These are phyloP conservation scores for Plebejus argus DNA, from an alignment of 2,888 invertebrate genomes.

Conservation along the genomic window DNA sequence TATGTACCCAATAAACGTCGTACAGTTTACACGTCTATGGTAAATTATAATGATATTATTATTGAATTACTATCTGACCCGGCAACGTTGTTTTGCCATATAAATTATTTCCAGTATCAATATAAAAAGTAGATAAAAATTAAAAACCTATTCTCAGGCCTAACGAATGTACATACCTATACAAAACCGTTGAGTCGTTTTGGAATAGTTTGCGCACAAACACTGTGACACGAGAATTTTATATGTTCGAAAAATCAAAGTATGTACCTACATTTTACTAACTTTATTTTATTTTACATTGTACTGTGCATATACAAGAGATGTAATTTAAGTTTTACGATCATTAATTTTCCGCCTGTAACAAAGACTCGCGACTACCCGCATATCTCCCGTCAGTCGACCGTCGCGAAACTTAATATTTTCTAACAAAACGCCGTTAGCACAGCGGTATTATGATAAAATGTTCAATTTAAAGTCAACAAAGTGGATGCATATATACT, in stretches of 20 bases:
- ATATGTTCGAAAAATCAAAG: not conserved
- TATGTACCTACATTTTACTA: not conserved
- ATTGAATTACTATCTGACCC: too few species aligned
- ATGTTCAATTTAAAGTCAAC: slow-evolving; percentile 23
- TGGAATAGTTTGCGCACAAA: too few species aligned
- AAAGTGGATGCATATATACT: slow-evolving; percentile 28
- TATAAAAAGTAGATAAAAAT: too few species aligned
- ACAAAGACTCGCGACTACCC: slow-evolving; percentile 15
- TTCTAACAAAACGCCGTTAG: not conserved
- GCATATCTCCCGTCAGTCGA: not conserved
- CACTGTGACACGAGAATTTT: too few species aligned
- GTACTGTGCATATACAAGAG: not conserved
- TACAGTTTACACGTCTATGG: too few species aligned
- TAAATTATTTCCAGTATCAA: too few species aligned
- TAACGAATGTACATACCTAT: too few species aligned
- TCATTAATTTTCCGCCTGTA: not conserved
- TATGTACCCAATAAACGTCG: too few species aligned
- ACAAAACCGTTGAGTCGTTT: too few species aligned
- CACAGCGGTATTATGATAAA: not conserved
- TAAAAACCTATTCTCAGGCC: too few species aligned
- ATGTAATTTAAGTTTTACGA: not conserved
- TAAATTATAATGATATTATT: too few species aligned
- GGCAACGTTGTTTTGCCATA: too few species aligned
- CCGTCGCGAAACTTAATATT: not conserved
- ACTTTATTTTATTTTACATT: not conserved